Evolutionary conservation across 64 coral and sea anemone genomes (phyloP), one percentile per base, ranked within the genome.

Genomic region (Anthopleura sola): DNA sequence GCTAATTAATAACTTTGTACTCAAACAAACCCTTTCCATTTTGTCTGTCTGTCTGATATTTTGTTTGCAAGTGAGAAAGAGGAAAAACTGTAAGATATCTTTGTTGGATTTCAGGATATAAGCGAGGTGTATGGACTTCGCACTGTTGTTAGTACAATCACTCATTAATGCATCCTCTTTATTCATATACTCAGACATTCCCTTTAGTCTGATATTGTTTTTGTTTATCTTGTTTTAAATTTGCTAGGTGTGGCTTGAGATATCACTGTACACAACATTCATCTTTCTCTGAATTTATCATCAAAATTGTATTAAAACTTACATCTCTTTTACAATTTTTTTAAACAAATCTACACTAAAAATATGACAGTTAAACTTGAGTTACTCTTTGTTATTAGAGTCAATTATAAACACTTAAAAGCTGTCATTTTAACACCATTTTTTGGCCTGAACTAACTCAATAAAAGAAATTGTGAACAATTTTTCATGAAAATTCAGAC

Each of bases 81-180:
- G 10, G 14, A 34, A 32, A 36, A 71, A 16, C 13, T 34, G 0
- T 4, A 5, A 34, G 34, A 79, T 24, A n/a, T 79, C 37, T 39
- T 38, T 44, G 21, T 79, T 79, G 44, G 24, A 47, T 79, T 79
- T 79, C 76, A 79, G 76, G 44, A 26, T 44, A 3, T 79, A 24
- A 38, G 36, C 24, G 76, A 79, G 44, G 44, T 48, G 23, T 48
- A 23, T 83, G 55, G 82, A 56, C 81, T 83, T 83, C 26, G 37
- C 16, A 83, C 23, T 54, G 82, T 83, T 83, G 82, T 83, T 83
- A 83, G 82, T 83, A 83, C 48, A 31, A 20, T 39, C 13, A 39
- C 5, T 83, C 18, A n/a, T 36, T n/a, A n/a, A 8, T 83, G 47
- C 66, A 15, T 83, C 58, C 14, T 21, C 21, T 79, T 17, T 53